These are phyloP conservation scores for Uria aalge DNA, from an alignment of 2,113 vertebrate species.

Conservation along the genomic window DNA sequence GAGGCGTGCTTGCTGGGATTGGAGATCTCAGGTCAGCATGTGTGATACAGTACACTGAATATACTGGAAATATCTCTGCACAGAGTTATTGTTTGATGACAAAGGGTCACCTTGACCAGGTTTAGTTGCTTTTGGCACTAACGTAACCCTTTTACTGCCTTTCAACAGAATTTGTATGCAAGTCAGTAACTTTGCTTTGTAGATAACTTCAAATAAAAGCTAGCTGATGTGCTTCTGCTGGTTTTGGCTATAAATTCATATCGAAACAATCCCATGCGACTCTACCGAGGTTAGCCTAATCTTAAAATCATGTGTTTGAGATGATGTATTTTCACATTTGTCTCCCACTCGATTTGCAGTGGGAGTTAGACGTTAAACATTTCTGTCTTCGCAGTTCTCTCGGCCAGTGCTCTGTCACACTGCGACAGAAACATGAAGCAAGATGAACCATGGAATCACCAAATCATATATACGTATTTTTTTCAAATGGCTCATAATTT, in stretches of 20 bases:
- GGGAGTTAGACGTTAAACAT: neutral
- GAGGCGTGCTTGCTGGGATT: neutral
- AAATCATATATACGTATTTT: neutral
- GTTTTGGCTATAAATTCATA: neutral
- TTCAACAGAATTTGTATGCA: neutral
- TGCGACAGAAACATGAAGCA: accelerated
- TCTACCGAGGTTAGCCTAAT: neutral
- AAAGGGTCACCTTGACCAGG: neutral
- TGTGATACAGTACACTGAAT: neutral
- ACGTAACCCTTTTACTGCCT: neutral
- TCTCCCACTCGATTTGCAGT: neutral
- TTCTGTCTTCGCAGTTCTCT: neutral
- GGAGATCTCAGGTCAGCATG: neutral
- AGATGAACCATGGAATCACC: neutral
- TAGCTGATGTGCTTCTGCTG: neutral
- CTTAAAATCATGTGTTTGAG: neutral
- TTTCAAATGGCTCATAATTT: neutral
- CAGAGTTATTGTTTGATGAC: neutral
- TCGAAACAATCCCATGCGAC: neutral
- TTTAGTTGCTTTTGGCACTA: neutral
- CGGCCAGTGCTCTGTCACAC: neutral
- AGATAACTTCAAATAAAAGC: neutral
- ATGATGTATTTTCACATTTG: neutral
- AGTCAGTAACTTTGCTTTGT: neutral
- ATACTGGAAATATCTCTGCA: neutral